These are phyloP conservation scores for Sciurus vulgaris DNA, from an alignment of 2,797 vertebrate species.

Conservation along the genomic window DNA sequence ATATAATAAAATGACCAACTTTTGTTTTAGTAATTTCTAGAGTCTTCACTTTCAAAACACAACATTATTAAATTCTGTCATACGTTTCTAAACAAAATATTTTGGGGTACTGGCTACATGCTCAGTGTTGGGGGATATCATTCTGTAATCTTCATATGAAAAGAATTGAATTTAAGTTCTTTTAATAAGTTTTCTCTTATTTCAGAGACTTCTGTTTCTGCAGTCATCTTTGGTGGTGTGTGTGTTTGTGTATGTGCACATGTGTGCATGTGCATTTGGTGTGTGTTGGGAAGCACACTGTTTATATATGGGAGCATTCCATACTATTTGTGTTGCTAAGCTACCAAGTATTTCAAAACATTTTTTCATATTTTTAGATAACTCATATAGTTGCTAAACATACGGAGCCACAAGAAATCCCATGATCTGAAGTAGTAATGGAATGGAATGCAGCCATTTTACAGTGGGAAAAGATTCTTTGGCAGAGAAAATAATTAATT, in stretches of 20 bases:
- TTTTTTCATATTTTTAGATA: constrained; percentile 30
- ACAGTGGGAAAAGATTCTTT: constrained; percentile 48
- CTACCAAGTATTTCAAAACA: constrained; percentile 51
- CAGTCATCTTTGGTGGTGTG: background rate
- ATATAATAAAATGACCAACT: constrained; percentile 44
- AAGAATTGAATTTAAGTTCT: constrained; percentile 15
- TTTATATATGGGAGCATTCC: background rate
- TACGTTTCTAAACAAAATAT: background rate
- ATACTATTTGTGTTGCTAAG: constrained; percentile 19
- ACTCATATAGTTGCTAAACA: constrained; percentile 29
- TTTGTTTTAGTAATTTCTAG: background rate
- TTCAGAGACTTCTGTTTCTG: background rate
- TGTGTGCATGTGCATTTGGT: too few relatives aligned
- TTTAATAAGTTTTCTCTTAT: background rate
- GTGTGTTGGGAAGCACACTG: background rate
- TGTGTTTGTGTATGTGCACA: too few relatives aligned
- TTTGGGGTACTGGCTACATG: background rate
- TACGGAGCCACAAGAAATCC: background rate
- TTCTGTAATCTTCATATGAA: background rate
- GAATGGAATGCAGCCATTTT: constrained; percentile 20
- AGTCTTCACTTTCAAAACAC: constrained; percentile 6
- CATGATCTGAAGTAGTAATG: background rate
- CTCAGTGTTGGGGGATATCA: background rate
- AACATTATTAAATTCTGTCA: background rate
- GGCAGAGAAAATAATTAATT: constrained; percentile 74